A percentile compares a stretch with the other conserved stretches of the same genome.
Conservation (phyloP, 1,140 invertebrate species). For the Lucilia cuprina region DNA sequence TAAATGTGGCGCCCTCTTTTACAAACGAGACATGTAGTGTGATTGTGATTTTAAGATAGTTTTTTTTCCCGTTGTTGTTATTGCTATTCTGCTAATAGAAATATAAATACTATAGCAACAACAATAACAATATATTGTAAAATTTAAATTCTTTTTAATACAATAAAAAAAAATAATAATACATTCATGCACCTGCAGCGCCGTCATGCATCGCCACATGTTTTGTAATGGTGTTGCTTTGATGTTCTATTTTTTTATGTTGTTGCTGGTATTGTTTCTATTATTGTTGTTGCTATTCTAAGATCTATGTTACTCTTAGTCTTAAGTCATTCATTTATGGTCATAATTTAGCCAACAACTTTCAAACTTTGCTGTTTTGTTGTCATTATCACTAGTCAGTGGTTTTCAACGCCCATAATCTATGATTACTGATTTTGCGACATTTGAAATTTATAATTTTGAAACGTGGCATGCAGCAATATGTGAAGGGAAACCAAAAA, state of each 20-base stretch:
- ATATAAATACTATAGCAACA: slow-evolving; percentile 22
- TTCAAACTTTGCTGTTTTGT: slow-evolving; percentile 29
- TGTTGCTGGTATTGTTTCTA: slow-evolving; percentile 15
- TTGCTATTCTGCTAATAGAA: slow-evolving; percentile 19
- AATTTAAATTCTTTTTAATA: background rate
- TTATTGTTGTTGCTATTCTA: slow-evolving; percentile 28
- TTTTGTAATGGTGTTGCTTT: slow-evolving; percentile 27
- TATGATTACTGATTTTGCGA: background rate
- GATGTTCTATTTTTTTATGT: slow-evolving; percentile 16
- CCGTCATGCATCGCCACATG: slow-evolving; percentile 32
- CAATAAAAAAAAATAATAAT: background rate
- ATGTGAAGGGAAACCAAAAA: too few species aligned
- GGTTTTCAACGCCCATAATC: slow-evolving; percentile 6
- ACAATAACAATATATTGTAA: slow-evolving; percentile 29
- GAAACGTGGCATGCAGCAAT: too few species aligned
- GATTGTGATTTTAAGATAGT: background rate
- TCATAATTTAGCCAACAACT: slow-evolving; percentile 36
- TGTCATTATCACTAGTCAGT: background rate
- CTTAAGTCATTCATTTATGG: slow-evolving; percentile 6
- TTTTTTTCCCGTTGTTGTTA: background rate
- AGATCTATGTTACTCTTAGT: background rate
- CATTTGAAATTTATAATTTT: too few species aligned
- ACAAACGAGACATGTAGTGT: slow-evolving; percentile 22
- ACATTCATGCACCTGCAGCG: slow-evolving; percentile 28
- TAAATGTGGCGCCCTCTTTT: slow-evolving; percentile 32